Evolutionary conservation across 2,888 invertebrate species (phyloP).

Genomic region (Tanypteryx hageni): DNA sequence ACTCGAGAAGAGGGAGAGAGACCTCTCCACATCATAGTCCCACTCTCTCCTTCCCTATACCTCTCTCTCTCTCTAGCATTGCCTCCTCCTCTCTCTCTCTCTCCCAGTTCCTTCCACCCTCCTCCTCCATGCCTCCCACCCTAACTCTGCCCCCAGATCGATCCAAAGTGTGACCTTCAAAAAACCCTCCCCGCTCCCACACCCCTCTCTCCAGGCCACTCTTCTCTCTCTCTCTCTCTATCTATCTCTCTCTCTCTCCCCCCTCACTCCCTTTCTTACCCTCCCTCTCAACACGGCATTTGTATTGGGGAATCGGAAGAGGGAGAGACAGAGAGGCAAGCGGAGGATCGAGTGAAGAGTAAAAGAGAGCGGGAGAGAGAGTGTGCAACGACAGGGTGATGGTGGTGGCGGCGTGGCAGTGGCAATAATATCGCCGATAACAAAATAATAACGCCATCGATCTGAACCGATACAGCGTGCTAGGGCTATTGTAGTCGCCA

Average conservation of each 20-base stretch:
- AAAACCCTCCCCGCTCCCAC: conserved; percentile 40
- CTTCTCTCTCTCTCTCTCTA: neutral
- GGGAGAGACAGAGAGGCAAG: neutral
- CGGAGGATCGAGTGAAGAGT: neutral
- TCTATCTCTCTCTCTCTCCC: neutral
- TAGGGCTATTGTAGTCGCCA: neutral
- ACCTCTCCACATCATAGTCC: neutral
- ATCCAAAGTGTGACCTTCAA: conserved; percentile 59
- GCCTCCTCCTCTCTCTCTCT: neutral
- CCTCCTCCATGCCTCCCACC: neutral
- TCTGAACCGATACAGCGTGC: neutral
- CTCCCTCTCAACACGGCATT: neutral
- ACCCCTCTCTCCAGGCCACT: neutral
- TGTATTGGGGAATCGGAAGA: neutral
- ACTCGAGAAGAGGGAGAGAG: no score
- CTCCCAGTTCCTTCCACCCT: neutral
- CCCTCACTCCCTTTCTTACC: neutral
- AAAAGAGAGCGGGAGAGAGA: neutral
- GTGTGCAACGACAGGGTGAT: no score
- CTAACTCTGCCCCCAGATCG: conserved; percentile 39
- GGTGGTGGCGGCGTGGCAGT: neutral
- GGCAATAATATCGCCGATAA: conserved; percentile 38
- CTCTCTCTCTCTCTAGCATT: neutral
- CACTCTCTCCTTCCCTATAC: neutral
- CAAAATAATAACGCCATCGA: conserved; percentile 25